Percentiles rank a stretch among this genome's conserved stretches.
phyloP scores from a whole-genome alignment of 2,888 invertebrate species.

The Myathropa florea region DNA sequence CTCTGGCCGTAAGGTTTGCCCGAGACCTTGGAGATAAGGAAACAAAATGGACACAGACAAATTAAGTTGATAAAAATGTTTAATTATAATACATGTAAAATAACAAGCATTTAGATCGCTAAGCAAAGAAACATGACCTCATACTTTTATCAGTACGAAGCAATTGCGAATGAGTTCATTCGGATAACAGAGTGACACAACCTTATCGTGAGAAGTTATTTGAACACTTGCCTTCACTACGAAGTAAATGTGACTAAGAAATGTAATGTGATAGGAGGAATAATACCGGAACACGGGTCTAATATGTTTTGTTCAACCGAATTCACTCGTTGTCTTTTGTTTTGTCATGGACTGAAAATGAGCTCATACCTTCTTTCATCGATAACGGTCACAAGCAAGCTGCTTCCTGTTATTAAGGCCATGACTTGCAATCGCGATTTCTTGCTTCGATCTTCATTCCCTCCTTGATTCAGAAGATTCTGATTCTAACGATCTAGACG shows the following conservation, averaged over 20 bases:
- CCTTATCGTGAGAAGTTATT: background rate
- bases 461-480: too few species aligned
- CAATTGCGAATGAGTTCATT: background rate
- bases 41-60: background rate
- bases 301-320: too few species aligned
- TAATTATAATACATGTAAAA: slow-evolving; percentile 4
- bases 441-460: too few species aligned
- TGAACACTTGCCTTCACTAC: background rate
- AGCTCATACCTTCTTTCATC: too few species aligned
- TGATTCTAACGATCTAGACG: too few species aligned
- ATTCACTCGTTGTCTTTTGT: too few species aligned
- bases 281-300: too few species aligned
- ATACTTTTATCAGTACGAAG: background rate
- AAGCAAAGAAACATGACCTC: background rate
- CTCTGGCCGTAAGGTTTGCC: background rate
- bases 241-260: background rate
- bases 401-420: too few species aligned
- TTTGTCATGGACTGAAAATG: too few species aligned
- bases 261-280: too few species aligned
- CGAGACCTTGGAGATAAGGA: slow-evolving; percentile 42
- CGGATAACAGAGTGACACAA: background rate
- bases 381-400: too few species aligned
- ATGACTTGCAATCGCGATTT: too few species aligned
- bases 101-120: background rate
- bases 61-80: background rate